phyloP scores from a whole-genome alignment of 2,113 vertebrate genomes.

The Regulus satrapa region DNA sequence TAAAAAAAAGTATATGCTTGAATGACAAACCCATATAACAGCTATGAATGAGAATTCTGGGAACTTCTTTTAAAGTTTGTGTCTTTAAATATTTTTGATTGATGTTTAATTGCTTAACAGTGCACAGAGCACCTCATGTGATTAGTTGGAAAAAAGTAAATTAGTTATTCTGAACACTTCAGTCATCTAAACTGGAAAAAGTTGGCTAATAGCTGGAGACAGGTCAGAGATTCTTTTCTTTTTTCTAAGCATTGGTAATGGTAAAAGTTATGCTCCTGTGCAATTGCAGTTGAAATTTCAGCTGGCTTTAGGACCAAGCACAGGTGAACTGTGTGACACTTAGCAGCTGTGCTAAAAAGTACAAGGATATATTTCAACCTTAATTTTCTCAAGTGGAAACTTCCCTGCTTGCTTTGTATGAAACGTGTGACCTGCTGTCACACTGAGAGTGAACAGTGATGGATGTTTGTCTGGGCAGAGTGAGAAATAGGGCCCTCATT shows the following conservation, averaged over 20 bases:
- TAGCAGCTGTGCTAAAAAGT: not conserved
- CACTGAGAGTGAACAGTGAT: not conserved
- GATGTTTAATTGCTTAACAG: not conserved
- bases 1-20: not conserved
- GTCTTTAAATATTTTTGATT: not conserved
- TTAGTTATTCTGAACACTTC: not conserved
- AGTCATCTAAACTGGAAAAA: not conserved
- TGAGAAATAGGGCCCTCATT: not conserved
- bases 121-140: not conserved
- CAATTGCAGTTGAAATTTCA: not conserved
- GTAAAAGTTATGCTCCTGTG: not conserved
- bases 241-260: not conserved
- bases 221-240: not conserved
- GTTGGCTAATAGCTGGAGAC: not conserved
- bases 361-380: not conserved
- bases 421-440: not conserved
- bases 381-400: not conserved
- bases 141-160: not conserved
- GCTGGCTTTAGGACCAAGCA: not conserved
- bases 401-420: not conserved
- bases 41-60: not conserved
- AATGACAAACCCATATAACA: fast-evolving
- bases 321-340: not conserved
- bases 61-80: not conserved
- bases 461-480: not conserved